Base-by-base conservation (phyloP, 2,797 vertebrate species). In the Aldrovandia affinis region DNA sequence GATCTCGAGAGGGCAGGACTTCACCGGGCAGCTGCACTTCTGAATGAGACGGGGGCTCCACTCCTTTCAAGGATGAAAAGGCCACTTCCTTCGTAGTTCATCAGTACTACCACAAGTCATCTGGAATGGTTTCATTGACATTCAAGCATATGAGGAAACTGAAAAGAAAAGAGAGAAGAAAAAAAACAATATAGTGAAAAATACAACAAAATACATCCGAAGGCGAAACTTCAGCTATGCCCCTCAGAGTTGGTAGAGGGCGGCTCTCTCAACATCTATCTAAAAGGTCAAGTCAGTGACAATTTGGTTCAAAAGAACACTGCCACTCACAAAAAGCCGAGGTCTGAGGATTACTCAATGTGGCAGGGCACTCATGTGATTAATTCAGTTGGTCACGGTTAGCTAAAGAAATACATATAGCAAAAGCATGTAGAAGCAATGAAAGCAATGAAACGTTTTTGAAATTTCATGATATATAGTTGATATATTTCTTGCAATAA, bases 401-500 rank as follows among this genome's bases (percentile, higher is more conserved):
- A 50, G 47, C 12, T 5, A 50, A 50, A 50, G 47, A n/a, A n/a
- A n/a, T n/a, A n/a, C 47, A 50, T 12, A 50, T 50, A 50, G 10
- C 3, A 50, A 50, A 50, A 50, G 10, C 3, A 50, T 3, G 10
- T 3, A 50, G 10, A 50, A 3, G 10, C 3, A 50, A 50, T 3
- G 10, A 50, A 50, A 50, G 10, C 47, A 50, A 50, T 50, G 6
- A 0, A 50, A 6, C 47, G 47, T 50, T 50, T 12, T 50, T 50
- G 6, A 6, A 6, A 2, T 50, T 5, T 50, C 12, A 95, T 95
- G 92, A 93, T 94, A 92, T 93, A 93, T 93, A 93, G 88, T 89
- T 89, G 93, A 92, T 92, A 93, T 94, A 93, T 94, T 91, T 92
- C 89, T 90, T 10, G 2, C 2, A 57, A 0, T 20, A 20, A 57